phyloP scores from a whole-genome alignment of 2,888 invertebrate species.

The Orthosia gothica region DNA sequence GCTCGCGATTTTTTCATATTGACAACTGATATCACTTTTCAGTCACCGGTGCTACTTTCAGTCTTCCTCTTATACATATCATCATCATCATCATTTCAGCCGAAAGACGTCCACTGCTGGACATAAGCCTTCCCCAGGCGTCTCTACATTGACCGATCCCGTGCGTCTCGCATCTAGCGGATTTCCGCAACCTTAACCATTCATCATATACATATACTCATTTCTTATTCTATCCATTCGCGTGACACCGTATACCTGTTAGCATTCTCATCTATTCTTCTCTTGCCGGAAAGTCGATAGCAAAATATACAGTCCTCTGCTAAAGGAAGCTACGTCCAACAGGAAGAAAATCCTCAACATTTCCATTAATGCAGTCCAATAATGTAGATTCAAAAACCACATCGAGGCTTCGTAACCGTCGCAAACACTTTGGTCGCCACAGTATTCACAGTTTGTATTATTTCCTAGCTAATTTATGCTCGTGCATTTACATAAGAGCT shows the following conservation, averaged over 20 bases:
- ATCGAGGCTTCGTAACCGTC: conserved; percentile 58
- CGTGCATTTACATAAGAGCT: conserved; percentile 66
- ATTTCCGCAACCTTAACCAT: no score
- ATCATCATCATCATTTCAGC: no score
- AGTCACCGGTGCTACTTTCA: background rate
- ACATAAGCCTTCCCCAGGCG: no score
- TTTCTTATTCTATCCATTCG: no score
- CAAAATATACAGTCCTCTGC: background rate
- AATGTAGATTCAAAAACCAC: conserved; percentile 72
- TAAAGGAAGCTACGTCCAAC: background rate
- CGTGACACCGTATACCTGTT: no score
- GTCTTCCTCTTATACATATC: no score
- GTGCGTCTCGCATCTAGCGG: no score
- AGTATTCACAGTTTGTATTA: conserved; percentile 63
- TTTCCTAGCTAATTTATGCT: conserved; percentile 72
- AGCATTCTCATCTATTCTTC: background rate
- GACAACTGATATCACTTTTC: background rate
- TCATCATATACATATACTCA: no score
- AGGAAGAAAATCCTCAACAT: conserved; percentile 26
- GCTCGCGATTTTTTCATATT: no score
- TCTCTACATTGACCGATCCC: no score
- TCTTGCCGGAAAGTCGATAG: background rate
- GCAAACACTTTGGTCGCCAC: conserved; percentile 63
- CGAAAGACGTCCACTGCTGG: no score
- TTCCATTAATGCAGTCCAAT: conserved; percentile 39